These are phyloP conservation scores for Eublepharis macularius DNA, from an alignment of 2,113 vertebrate species.

Conservation along the genomic window DNA sequence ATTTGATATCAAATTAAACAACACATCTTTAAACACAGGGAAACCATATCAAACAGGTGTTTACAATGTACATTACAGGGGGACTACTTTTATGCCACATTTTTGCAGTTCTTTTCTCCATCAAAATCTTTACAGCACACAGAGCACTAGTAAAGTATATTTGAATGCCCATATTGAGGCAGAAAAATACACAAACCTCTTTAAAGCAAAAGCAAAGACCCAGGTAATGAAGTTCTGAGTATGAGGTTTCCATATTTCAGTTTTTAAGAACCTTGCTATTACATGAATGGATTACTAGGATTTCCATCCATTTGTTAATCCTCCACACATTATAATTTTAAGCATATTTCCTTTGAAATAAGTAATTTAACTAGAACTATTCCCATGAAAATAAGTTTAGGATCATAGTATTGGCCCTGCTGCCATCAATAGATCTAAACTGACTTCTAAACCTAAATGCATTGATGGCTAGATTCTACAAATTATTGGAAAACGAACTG, in stretches of 20 bases:
- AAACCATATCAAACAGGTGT: neutral
- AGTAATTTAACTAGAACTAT: neutral
- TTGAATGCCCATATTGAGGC: neutral
- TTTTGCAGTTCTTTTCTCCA: neutral
- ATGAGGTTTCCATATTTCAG: neutral
- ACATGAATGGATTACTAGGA: neutral
- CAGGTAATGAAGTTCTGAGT: neutral
- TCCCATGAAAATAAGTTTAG: neutral
- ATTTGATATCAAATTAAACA: neutral
- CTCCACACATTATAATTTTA: neutral
- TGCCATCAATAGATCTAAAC: neutral
- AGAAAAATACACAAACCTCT: neutral
- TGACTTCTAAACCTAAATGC: neutral
- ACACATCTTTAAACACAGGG: neutral
- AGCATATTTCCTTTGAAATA: neutral
- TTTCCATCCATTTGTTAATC: neutral
- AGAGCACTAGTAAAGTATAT: neutral
- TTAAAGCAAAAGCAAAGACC: fast-evolving
- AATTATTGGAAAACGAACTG: too few relatives aligned
- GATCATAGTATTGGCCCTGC: neutral
- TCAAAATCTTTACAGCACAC: neutral
- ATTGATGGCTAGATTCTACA: too few relatives aligned
- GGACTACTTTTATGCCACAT: slow-evolving; percentile 13
- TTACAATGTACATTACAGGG: slow-evolving; percentile 16
- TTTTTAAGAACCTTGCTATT: neutral